These are phyloP conservation scores for Phrynosoma platyrhinos DNA, from an alignment of 2,113 vertebrate genomes.

Conservation along the genomic window DNA sequence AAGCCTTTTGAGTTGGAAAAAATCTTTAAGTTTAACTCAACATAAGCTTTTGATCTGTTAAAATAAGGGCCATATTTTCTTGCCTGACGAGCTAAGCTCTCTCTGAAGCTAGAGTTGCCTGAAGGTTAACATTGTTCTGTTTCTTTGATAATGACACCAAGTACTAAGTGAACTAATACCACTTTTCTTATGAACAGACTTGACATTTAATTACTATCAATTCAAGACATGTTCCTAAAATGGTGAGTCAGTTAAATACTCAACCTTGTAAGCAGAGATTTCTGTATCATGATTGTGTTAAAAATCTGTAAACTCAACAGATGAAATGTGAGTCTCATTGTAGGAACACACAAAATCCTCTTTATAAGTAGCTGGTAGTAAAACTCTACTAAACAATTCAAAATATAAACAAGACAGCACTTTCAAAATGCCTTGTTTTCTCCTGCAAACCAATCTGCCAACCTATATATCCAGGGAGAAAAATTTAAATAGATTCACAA, in stretches of 20 bases:
- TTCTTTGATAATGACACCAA: slow-evolving; percentile 12
- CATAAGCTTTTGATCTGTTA: not conserved
- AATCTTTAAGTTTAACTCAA: slow-evolving; percentile 12
- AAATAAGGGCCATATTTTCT: not conserved
- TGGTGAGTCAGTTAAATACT: slow-evolving; percentile 15
- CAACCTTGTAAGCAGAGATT: slow-evolving; percentile 16
- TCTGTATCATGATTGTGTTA: slow-evolving; percentile 10
- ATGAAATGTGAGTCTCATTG: not conserved
- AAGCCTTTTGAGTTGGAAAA: not conserved
- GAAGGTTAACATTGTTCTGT: not conserved
- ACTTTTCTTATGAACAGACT: not conserved
- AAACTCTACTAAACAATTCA: not conserved
- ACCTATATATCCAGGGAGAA: not conserved
- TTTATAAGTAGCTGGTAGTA: not conserved
- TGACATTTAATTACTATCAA: slow-evolving; percentile 19
- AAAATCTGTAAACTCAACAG: not conserved
- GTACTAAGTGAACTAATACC: not conserved
- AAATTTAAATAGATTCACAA: not conserved
- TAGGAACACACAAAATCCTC: not conserved
- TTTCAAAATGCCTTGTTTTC: not conserved
- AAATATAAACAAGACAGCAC: too few relatives aligned
- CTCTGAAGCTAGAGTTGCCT: not conserved
- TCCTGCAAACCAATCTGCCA: not conserved
- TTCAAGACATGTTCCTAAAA: not conserved
- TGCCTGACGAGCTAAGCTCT: not conserved